Base-by-base conservation (phyloP, 2,113 vertebrate genomes). In the Passer domesticus region DNA sequence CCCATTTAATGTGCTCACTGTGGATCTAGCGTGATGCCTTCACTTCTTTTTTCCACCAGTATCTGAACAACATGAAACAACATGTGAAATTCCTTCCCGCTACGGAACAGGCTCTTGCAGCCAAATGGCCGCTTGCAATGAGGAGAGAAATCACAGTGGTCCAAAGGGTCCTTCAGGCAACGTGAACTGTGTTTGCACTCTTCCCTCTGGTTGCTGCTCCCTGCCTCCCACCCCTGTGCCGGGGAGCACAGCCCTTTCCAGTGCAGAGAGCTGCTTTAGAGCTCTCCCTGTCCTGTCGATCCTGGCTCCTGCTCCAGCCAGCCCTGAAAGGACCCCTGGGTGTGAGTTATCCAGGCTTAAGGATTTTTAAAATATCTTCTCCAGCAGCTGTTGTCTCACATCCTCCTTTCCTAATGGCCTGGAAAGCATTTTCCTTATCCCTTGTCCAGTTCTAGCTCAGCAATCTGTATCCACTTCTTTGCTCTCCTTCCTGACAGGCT, bases 361-460 rank as follows among this genome's bases (percentile, higher is more conserved):
- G 16, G 47, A 77, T 69, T 81, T 90, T 79, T 92, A 52, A 89
- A 91, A 35, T 91, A 91, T 94, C 84, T 84, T 63, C 73, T 89
- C 60, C 33, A 78, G 91, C 93, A 94, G 93, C 64, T 96, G 92
- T 89, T 96, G 83, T 89, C 69, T 96, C 73, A 84, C 56, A 84
- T 95, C 84, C 73, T 91, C 69, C 52, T 89, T 77, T 91, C 80
- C 64, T 89, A 87, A 78, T 50, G 87, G 87, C 7, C 92, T 94
- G 93, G 90, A 95, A 96, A 92, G 37, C 68, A 70, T 83, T 96
- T 94, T 93, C 64, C 50, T 96, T 94, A 87, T 91, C 15, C 76
- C 24, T 89, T 1, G 0, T 87, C 86, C 68, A 74, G 76, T 79
- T 80, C 63, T 66, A 90, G 72, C 89, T 90, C 63, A 49, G 76